Evolutionary conservation across 2,113 vertebrate genomes (phyloP), one percentile per base, ranked within the genome.

Genomic region (Zootoca vivipara): DNA sequence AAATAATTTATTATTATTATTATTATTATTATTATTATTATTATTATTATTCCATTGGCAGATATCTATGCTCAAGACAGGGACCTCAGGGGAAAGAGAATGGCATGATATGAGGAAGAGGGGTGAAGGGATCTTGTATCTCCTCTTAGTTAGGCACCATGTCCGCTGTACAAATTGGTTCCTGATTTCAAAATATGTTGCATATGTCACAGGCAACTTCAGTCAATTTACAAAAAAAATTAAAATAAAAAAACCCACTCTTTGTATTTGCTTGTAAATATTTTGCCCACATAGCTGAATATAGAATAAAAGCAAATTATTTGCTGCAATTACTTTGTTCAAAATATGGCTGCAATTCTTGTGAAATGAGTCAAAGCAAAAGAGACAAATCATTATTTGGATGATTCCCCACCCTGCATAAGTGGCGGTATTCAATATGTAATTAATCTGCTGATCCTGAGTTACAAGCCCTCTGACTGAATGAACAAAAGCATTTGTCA

Each of bases 211-310:
- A 78, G 18, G 18, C 74, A 78, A 46, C 12, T 78, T 79, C 5
- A 69, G 40, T 20, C 30, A 52, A 65, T 26, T 69, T 87, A 13
- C 7, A 30, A 35, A 16, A 28, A 30, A n/a, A 8, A 10, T 73
- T 72, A 56, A 73, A 80, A 26, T 70, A 69, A 7, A 38, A n/a
- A 69, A 28, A n/a, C n/a, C 10, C 16, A 33, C 52, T 73, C 38
- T 64, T 91, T 82, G 78, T 69, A 79, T 73, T 78, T 89, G 3
- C 46, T 80, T 83, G n/a, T 83, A 89, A 74, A 78, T 5, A 0
- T 85, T 5, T 33, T 30, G 85, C 69, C 18, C 2, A 3, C 8
- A 33, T 85, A 56, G 81, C 6, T 26, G 64, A 35, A 38, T 20
- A 38, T 46, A 70, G 12, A 42, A 46, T 22, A 35, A 62, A 75